A percentile compares a stretch with the other conserved stretches of the same genome.
Evolutionary conservation across 2,113 vertebrate species (phyloP).

Genomic region (Peromyscus leucopus): DNA sequence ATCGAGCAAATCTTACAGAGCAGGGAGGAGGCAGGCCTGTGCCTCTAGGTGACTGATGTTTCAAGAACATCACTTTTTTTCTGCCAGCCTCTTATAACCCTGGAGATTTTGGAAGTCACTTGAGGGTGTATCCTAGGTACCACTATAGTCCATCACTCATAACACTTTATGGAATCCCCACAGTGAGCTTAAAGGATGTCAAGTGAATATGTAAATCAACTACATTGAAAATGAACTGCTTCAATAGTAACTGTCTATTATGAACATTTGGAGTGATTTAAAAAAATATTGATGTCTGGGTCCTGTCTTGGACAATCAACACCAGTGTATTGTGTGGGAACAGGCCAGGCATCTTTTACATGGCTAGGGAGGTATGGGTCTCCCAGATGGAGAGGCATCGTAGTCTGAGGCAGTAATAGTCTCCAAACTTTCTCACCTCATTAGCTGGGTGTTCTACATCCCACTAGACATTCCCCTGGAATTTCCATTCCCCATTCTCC

Average conservation of each 20-base stretch:
- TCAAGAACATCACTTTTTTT: not conserved
- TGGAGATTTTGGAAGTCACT: not conserved
- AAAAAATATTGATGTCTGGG: not conserved
- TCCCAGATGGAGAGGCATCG: not conserved
- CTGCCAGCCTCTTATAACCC: not conserved
- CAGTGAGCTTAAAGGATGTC: not conserved
- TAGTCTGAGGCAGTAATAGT: not conserved
- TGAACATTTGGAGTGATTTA: not conserved
- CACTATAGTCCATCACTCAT: not conserved
- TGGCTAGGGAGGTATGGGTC: not conserved
- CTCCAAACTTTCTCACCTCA: not conserved
- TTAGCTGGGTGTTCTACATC: not conserved
- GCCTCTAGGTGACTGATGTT: not conserved
- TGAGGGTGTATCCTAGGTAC: too few relatives aligned
- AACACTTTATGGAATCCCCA: not conserved
- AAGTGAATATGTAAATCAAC: slow-evolving; percentile 12
- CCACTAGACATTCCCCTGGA: not conserved
- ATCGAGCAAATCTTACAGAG: not conserved
- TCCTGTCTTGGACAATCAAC: not conserved
- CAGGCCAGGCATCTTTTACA: not conserved
- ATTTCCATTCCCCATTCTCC: not conserved
- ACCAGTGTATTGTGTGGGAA: not conserved
- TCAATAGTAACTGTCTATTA: not conserved
- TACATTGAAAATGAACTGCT: not conserved
- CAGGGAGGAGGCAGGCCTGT: not conserved